Evolutionary conservation across 1,140 invertebrate species (phyloP).

Genomic region (Delia radicum): DNA sequence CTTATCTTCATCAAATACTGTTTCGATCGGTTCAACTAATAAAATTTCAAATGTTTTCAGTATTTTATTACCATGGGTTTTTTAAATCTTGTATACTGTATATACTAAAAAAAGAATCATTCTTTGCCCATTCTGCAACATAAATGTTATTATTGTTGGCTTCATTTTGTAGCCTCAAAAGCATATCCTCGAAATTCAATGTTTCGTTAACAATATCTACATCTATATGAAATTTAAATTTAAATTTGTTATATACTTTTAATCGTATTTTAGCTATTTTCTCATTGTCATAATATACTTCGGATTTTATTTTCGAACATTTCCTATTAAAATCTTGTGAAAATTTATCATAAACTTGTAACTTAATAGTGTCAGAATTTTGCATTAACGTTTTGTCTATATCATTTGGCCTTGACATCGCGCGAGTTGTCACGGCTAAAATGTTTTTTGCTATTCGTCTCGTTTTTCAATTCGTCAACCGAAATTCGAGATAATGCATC

Average conservation of each 20-base stretch:
- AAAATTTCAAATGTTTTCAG: constrained; percentile 13
- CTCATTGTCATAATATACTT: background rate
- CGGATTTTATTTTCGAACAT: background rate
- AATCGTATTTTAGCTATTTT: background rate
- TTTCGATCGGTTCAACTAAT: constrained; percentile 2
- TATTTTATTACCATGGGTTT: constrained; percentile 13
- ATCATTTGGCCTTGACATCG: background rate
- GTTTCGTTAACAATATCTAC: background rate
- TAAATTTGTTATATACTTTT: background rate
- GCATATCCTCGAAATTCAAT: background rate
- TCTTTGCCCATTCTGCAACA: background rate
- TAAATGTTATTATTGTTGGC: background rate
- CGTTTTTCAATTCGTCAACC: background rate
- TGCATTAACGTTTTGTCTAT: background rate
- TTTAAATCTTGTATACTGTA: background rate
- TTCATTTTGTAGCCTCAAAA: background rate
- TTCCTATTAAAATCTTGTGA: background rate
- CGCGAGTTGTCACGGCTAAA: background rate
- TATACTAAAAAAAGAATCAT: background rate
- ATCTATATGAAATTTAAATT: background rate
- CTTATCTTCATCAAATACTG: constrained; percentile 4
- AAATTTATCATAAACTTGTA: background rate
- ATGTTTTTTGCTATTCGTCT: background rate
- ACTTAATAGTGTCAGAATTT: too few relatives aligned
- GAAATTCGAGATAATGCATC: background rate